Evolutionary conservation across 2,888 invertebrate species (phyloP).

Genomic region (Volucella inflata): DNA sequence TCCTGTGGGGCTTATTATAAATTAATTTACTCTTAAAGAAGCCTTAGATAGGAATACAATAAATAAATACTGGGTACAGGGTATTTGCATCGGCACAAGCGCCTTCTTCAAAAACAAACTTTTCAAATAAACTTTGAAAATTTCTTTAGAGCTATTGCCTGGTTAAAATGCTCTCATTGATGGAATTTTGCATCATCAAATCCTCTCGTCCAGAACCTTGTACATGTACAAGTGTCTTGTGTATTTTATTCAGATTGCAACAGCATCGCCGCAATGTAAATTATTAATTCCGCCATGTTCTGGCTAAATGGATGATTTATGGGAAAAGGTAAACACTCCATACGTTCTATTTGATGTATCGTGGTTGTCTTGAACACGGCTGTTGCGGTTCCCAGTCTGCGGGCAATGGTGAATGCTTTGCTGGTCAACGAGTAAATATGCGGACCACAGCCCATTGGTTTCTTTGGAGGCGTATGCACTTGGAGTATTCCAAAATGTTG

Average conservation of each 20-base stretch:
- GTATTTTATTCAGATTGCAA: slow-evolving; percentile 35
- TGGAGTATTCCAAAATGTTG: slow-evolving; percentile 37
- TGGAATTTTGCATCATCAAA: slow-evolving; percentile 51
- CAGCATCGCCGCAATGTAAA: slow-evolving; percentile 69
- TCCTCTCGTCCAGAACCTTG: slow-evolving; percentile 17
- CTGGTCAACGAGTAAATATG: slow-evolving; percentile 11
- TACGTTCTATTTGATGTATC: slow-evolving; percentile 55
- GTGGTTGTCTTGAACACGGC: slow-evolving; percentile 67
- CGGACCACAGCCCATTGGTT: slow-evolving; percentile 63
- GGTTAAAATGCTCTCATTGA: slow-evolving; percentile 24
- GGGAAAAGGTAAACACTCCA: slow-evolving; percentile 68
- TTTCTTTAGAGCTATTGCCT: slow-evolving; percentile 57
- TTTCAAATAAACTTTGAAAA: slow-evolving; percentile 70
- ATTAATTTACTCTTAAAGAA: slow-evolving; percentile 64
- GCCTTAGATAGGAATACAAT: slow-evolving; percentile 22
- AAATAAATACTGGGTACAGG: slow-evolving; percentile 20
- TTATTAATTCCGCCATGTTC: slow-evolving; percentile 71
- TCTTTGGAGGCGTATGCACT: slow-evolving; percentile 37
- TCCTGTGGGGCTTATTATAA: slow-evolving; percentile 69
- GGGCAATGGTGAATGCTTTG: slow-evolving; percentile 34
- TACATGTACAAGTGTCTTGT: slow-evolving; percentile 56
- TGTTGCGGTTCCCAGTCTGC: slow-evolving; percentile 57
- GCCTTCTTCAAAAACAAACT: slow-evolving; percentile 50
- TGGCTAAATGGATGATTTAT: slow-evolving; percentile 72
- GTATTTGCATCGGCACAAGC: slow-evolving; percentile 21